phyloP scores from a whole-genome alignment of 2,113 vertebrate species.

The Nannospalax galili region DNA sequence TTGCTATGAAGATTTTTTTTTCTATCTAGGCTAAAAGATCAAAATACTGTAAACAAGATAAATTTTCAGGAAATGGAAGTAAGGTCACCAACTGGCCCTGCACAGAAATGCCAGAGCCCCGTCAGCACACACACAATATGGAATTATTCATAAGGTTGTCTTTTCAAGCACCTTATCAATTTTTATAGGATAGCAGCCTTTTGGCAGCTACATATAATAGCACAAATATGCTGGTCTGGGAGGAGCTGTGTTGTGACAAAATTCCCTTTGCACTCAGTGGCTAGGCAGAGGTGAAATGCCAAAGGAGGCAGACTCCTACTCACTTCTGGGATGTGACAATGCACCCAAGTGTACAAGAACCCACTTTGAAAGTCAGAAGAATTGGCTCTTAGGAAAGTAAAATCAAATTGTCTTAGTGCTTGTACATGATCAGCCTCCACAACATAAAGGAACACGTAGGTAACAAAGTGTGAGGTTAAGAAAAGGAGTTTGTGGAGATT shows the following conservation, averaged over 20 bases:
- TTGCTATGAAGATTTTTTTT: background rate
- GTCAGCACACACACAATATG: background rate
- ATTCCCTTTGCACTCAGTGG: background rate
- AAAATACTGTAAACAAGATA: conserved; percentile 59
- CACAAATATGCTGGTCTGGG: background rate
- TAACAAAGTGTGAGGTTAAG: background rate
- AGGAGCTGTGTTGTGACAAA: background rate
- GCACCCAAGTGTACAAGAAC: background rate
- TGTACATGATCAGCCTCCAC: background rate
- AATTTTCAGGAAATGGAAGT: conserved; percentile 65
- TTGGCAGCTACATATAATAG: background rate
- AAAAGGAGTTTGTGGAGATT: background rate
- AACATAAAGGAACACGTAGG: background rate
- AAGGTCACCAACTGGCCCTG: conserved; percentile 34
- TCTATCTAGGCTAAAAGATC: conserved; percentile 44
- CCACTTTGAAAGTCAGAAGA: background rate
- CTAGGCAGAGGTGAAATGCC: conserved; percentile 14
- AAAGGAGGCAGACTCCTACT: conserved; percentile 46
- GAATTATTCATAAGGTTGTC: conserved; percentile 69
- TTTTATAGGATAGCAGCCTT: conserved; percentile 45
- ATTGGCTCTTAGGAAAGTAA: background rate
- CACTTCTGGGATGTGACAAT: background rate
- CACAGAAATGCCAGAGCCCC: conserved; percentile 41
- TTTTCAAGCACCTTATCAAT: conserved; percentile 61
- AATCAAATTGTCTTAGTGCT: background rate